A percentile compares a stretch with the other conserved stretches of the same genome.
These are phyloP conservation scores for Sinelater perroti DNA, from an alignment of 2,888 invertebrate species.

Conservation along the genomic window DNA sequence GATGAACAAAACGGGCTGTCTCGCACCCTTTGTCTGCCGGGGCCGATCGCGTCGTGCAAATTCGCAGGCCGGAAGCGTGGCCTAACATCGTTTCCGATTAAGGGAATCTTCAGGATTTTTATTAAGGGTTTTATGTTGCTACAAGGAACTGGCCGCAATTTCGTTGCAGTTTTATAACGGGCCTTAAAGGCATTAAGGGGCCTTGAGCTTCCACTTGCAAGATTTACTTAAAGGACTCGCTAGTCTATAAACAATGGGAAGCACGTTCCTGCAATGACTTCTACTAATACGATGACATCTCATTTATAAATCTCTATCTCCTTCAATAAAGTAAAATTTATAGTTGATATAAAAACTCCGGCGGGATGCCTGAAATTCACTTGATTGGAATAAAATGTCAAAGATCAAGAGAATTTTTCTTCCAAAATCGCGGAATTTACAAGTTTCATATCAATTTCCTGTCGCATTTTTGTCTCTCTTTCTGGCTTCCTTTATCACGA, in stretches of 20 bases:
- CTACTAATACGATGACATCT: slow-evolving; percentile 18
- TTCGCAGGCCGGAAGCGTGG: background rate
- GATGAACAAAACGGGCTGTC: slow-evolving; percentile 27
- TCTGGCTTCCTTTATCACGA: background rate
- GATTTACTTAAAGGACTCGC: slow-evolving; percentile 16
- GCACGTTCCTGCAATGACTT: slow-evolving; percentile 17
- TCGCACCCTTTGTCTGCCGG: slow-evolving; percentile 16
- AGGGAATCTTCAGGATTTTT: slow-evolving; percentile 5
- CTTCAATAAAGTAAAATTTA: slow-evolving; percentile 10
- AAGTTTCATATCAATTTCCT: slow-evolving; percentile 7
- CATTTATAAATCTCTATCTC: slow-evolving; percentile 15
- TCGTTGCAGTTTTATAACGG: slow-evolving; percentile 15
- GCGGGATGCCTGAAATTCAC: background rate
- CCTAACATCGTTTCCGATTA: slow-evolving; percentile 8
- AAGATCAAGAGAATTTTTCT: slow-evolving; percentile 4
- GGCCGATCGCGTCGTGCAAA: too few relatives aligned
- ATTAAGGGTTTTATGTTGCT: slow-evolving; percentile 7
- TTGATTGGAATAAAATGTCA: slow-evolving; percentile 3
- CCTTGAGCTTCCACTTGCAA: slow-evolving; percentile 10
- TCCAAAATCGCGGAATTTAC: background rate
- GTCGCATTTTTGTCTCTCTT: background rate
- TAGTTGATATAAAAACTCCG: slow-evolving; percentile 14
- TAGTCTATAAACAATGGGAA: slow-evolving; percentile 18
- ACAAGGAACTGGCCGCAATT: slow-evolving; percentile 13
- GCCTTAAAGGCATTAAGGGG: slow-evolving; percentile 11